Evolutionary conservation across 1,140 invertebrate species (phyloP), one percentile per base, ranked within the genome.

Genomic region (Euborellia annulipes): DNA sequence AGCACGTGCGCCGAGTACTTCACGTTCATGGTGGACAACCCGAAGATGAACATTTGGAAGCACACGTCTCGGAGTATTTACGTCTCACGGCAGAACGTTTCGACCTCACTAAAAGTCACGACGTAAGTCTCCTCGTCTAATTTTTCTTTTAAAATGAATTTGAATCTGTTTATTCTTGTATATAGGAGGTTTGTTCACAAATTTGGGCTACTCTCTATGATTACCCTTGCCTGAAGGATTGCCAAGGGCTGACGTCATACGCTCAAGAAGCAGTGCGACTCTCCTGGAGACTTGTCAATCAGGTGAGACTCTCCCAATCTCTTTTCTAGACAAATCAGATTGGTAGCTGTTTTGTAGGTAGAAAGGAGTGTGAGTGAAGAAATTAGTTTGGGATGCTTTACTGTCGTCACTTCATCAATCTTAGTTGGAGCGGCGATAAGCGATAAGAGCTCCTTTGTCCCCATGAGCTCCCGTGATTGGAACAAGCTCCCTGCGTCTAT

Each of bases 141-240:
- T n/a, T n/a, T n/a, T n/a, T n/a, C n/a, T n/a, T n/a, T n/a, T n/a
- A n/a, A n/a, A n/a, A n/a, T n/a, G n/a, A n/a, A n/a, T n/a, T n/a
- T n/a, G n/a, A n/a, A n/a, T n/a, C n/a, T n/a, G n/a, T n/a, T n/a
- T n/a, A n/a, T n/a, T n/a, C n/a, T n/a, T n/a, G n/a, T n/a, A n/a
- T n/a, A n/a, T 36, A 49, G 42, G 42, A 46, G 13, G 46, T 47
- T 4, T 43, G 42, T 16, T 42, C 23, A n/a, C 46, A 47, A 36
- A 47, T 47, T 1, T 47, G 46, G 46, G 46, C 46, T 16, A 83
- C 79, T 2, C 60, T 84, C 14, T 82, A 79, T 55, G 82, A 84
- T 59, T 85, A 83, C 58, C 81, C 81, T 3, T 76, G 74, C 54
- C 62, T 85, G 8, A 76, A 73, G 55, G 57, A 60, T 9, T 82